Base-by-base conservation (phyloP, 37 sponge, comb jelly and placozoan species). In the Sycon ciliatum region DNA sequence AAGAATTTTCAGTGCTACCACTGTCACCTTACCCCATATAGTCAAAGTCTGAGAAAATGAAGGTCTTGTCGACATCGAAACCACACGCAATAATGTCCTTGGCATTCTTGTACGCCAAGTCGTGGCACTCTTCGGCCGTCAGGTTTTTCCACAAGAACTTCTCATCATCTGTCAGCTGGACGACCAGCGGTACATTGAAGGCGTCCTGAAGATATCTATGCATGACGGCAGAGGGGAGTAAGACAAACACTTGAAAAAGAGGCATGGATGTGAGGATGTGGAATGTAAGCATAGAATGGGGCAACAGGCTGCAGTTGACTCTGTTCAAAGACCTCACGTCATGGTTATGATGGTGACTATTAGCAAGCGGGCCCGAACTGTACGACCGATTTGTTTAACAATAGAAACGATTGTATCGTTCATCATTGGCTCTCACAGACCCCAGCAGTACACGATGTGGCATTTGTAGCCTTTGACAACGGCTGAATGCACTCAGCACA, bases 1-100 rank as follows among this genome's bases (percentile, higher is more conserved):
- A n/a, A n/a, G n/a, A n/a, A n/a, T 18, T 60, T 60, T 23, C 16
- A 23, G 63, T 23, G 23, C 20, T 57, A 4, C 7, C 9, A 27
- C 7, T 2, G 1, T 26, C 0, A 37, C 18, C 85, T 52, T 22
- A 88, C 85, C 81, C 78, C 71, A 98, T 87, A 80, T 93, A 93
- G 36, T 93, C 95, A 2, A 98, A 56, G 54, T 98, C 91, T 32
- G 94, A 89, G 79, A 98, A 98, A 33, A 98, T 98, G 61, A 98
- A 98, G 20, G 99, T 98, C 72, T 98, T 98, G 11, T 98, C 75
- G 1, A 73, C 71, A 53, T 92, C 91, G 78, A 98, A 98, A 0
- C 99, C 99, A 72, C 87, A 86, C 13, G 99, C 90, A 65, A 98
- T 89, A 63, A 98, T 98, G 73, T 98, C 99, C 73, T 98, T 98